Evolutionary conservation across 2,113 vertebrate species (phyloP), one percentile per base, ranked within the genome.

Genomic region (Empidonax traillii): DNA sequence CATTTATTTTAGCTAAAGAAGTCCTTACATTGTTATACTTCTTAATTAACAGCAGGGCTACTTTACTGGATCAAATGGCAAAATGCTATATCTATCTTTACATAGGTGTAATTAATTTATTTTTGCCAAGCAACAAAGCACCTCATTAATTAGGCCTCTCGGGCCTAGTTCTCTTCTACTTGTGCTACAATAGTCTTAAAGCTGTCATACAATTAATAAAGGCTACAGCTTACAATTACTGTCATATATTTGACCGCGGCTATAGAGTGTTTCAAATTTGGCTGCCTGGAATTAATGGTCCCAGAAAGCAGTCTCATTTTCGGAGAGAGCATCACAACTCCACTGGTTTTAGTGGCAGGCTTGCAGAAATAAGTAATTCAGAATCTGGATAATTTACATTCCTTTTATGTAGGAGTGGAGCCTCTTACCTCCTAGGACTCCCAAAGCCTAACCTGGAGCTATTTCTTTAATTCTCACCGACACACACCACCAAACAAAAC

Each of bases 51-150:
- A 82, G n/a, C 13, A 9, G 5, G 16, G 28, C 14, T 73, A 46
- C 37, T 27, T 93, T 90, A 83, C 39, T 73, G 51, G 71, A 87
- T 92, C 92, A 93, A 87, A 83, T 37, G 49, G 25, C 58, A 90
- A 83, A 79, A n/a, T 86, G 37, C 37, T 93, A 30, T 59, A 33
- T 46, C 23, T 94, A 14, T 76, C 66, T 82, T 82, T 53, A 69
- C 39, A 62, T 28, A 55, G 2, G 2, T 66, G 21, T 30, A 83
- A 62, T 77, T 90, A 5, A 59, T 82, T 79, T 69, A 46, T 77
- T 95, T 93, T 92, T 93, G 21, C 72, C 63, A 71, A 88, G 83
- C 18, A 92, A 92, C 75, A 84, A 93, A 92, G 30, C 25, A 77
- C 35, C 55, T 83, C 51, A 85, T 91, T 93, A 96, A 94, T 86